These are phyloP conservation scores for Tinamus guttatus DNA, from an alignment of 2,113 vertebrate genomes.

Conservation along the genomic window DNA sequence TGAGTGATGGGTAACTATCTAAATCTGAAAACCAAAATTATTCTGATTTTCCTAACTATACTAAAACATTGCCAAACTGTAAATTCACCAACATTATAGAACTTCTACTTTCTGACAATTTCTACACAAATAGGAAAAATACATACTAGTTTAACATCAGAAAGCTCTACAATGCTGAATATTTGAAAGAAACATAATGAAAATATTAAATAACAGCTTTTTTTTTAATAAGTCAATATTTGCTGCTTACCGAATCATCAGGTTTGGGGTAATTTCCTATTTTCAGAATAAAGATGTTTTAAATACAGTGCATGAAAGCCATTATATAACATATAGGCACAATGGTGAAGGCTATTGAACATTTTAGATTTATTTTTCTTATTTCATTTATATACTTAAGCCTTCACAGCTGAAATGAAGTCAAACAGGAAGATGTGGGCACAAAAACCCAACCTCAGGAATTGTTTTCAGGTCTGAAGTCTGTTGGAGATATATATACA, in stretches of 20 bases:
- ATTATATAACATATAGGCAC: background rate
- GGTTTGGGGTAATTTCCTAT: background rate
- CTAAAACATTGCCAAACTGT: background rate
- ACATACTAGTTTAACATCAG: background rate
- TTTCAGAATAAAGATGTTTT: background rate
- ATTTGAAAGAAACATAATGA: too few species aligned
- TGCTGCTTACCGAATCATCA: background rate
- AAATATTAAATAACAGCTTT: rapidly evolving
- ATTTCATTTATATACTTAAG: background rate
- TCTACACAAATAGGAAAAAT: rapidly evolving
- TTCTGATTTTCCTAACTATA: background rate
- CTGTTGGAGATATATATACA: background rate
- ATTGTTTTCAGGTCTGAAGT: background rate
- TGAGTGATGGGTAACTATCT: background rate
- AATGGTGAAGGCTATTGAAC: rapidly evolving
- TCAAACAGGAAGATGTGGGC: background rate
- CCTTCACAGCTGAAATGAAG: background rate
- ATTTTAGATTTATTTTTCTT: background rate
- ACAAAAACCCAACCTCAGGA: background rate
- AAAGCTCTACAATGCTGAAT: background rate
- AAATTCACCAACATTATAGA: background rate
- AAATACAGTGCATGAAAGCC: background rate
- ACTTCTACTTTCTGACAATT: background rate
- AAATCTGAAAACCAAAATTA: background rate
- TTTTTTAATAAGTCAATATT: background rate